Conservation (phyloP, 2,888 invertebrate genomes). For the Philonicus albiceps region DNA sequence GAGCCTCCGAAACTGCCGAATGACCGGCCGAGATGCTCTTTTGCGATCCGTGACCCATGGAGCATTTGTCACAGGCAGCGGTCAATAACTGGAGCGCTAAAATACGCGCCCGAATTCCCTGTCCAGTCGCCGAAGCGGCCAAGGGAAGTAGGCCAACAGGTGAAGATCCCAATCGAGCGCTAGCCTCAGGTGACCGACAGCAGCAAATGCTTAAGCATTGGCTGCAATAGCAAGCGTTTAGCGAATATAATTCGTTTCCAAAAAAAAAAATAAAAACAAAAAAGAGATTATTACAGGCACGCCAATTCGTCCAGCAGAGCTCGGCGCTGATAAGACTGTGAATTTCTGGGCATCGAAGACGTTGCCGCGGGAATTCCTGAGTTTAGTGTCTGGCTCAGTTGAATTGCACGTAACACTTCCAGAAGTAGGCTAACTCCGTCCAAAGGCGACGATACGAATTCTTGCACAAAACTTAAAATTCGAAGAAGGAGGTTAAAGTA, state of each 20-base stretch:
- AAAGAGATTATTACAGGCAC: slow-evolving; percentile 73
- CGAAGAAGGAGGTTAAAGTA: not conserved
- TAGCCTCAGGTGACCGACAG: slow-evolving; percentile 80
- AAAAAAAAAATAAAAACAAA: no score
- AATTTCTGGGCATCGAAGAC: slow-evolving; percentile 65
- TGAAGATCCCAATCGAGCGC: slow-evolving; percentile 76
- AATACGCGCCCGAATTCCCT: slow-evolving; percentile 83
- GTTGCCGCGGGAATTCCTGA: slow-evolving; percentile 53
- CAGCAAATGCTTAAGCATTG: slow-evolving; percentile 86
- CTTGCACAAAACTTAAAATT: slow-evolving; percentile 83
- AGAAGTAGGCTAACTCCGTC: slow-evolving; percentile 86
- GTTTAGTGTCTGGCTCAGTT: slow-evolving; percentile 77
- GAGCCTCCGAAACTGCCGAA: slow-evolving; percentile 86
- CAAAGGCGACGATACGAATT: slow-evolving; percentile 86
- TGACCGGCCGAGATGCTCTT: slow-evolving; percentile 74
- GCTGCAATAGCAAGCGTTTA: slow-evolving; percentile 59
- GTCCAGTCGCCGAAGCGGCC: slow-evolving; percentile 87
- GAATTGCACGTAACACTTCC: slow-evolving; percentile 85
- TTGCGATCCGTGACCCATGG: slow-evolving; percentile 59
- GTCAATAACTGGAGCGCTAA: slow-evolving; percentile 88
- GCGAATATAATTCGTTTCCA: not conserved
- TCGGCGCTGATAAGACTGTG: slow-evolving; percentile 75
- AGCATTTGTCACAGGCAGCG: slow-evolving; percentile 75
- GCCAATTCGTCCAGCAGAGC: slow-evolving; percentile 87
- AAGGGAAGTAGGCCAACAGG: slow-evolving; percentile 84